Base-by-base conservation (phyloP, 1,140 invertebrate genomes). In the Drosophila oshimai region DNA sequence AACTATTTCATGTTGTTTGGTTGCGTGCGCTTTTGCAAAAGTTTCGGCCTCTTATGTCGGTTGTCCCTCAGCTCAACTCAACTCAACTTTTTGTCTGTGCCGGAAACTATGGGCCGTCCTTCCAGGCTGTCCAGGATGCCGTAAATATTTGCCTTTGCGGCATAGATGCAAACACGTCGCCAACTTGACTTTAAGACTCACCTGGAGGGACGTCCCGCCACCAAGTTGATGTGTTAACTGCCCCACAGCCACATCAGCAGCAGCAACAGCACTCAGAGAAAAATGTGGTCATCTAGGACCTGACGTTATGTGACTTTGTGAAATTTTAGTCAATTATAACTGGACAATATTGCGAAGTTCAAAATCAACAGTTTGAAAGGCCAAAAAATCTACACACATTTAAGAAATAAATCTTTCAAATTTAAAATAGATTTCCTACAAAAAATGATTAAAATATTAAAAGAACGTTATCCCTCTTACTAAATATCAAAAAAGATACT, bases 81-180 rank as follows among this genome's bases (percentile, higher is more conserved):
- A 46, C 65, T 44, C 37, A 72, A 50, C 68, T 74, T 74, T 65
- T 65, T 64, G 62, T 65, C 60, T 65, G 28, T 15, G 20, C 58
- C 58, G 45, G 29, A 65, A 68, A 49, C 60, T 51, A 50, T 26
- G 15, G 34, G 36, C 26, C 34, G 28, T 18, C 26, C 33, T 12
- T 7, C 18, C 10, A 28, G 4, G n/a, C n/a, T n/a, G n/a, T n/a
- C 15, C 28, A 34, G 54, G 13, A 57, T 57, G 50, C 37, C 58
- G 78, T 60, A 83, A 76, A 81, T 81, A 83, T 81, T 81, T 81
- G 78, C 73, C 51, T 83, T 81, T 83, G 72, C 71, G 77, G 78
- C 78, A 53, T 28, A 26, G 39, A 70, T 42, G 77, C 34, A 79
- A 75, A 80, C 76, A 79, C 79, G 71, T 81, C 71, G 44, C 41